A percentile compares a stretch with the other conserved stretches of the same genome.
These are phyloP conservation scores for Muntiacus muntjak DNA, from an alignment of 2,113 vertebrate species.

Conservation along the genomic window DNA sequence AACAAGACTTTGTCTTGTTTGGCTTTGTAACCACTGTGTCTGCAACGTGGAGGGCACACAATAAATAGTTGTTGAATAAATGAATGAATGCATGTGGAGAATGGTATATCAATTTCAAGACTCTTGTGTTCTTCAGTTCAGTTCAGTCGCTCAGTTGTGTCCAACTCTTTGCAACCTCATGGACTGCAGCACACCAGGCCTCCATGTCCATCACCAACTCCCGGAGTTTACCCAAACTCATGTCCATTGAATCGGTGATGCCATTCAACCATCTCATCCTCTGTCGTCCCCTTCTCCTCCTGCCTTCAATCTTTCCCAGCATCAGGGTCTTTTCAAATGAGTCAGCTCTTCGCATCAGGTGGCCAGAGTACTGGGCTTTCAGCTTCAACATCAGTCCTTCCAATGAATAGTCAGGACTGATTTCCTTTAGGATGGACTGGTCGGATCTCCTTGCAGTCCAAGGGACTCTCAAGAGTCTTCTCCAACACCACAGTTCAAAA, in stretches of 20 bases:
- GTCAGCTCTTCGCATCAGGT: not conserved
- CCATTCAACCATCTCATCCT: not conserved
- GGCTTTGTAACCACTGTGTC: not conserved
- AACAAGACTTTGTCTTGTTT: not conserved
- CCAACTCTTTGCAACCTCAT: not conserved
- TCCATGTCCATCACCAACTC: not conserved
- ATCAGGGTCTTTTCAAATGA: not conserved
- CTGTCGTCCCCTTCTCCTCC: not conserved
- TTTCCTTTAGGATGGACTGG: not conserved
- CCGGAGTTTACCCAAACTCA: not conserved
- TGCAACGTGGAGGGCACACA: not conserved
- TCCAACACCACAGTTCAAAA: not conserved
- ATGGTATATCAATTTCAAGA: not conserved
- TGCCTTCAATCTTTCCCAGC: not conserved
- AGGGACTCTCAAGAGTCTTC: not conserved
- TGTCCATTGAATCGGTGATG: not conserved
- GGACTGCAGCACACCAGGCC: accelerated
- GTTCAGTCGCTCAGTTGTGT: not conserved
- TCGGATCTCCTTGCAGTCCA: not conserved
- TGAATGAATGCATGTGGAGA: not conserved
- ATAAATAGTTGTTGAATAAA: not conserved
- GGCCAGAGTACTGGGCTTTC: not conserved
- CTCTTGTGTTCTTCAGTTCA: not conserved
- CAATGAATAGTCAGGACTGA: not conserved
- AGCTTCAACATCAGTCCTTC: not conserved